Evolutionary conservation across 2,888 invertebrate genomes (phyloP).

Genomic region (Drosophila sordidula): DNA sequence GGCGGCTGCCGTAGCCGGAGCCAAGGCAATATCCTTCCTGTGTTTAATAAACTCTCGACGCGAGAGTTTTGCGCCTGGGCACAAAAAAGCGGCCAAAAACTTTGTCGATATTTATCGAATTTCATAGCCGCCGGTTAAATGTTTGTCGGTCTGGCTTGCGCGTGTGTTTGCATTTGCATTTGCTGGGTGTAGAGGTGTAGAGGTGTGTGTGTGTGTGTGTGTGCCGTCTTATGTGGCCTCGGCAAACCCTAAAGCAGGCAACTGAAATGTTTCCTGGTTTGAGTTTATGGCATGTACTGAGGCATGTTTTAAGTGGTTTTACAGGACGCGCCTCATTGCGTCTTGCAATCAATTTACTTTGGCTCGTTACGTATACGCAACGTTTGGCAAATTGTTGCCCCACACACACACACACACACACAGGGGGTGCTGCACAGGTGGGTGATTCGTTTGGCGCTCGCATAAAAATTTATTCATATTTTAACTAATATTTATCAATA

Average conservation of each 20-base stretch:
- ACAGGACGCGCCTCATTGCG: constrained; percentile 84
- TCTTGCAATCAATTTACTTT: constrained; percentile 80
- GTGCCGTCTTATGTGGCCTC: constrained; percentile 35
- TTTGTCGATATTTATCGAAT: constrained; percentile 81
- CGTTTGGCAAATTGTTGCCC: constrained; percentile 58
- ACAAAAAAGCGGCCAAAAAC: constrained; percentile 45
- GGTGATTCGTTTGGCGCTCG: constrained; percentile 23
- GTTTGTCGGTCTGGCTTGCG: constrained; percentile 64
- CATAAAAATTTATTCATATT: constrained; percentile 66
- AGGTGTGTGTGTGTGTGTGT: constrained; percentile 13
- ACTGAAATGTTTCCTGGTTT: constrained; percentile 45
- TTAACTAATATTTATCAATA: constrained; percentile 79
- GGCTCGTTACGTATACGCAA: constrained; percentile 69
- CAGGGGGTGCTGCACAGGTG: constrained; percentile 40
- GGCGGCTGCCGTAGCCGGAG: constrained; percentile 1
- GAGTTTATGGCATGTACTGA: constrained; percentile 83
- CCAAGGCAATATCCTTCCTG: constrained; percentile 68
- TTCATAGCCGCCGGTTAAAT: constrained; percentile 78
- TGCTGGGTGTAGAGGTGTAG: constrained; percentile 21
- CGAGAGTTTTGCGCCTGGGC: constrained; percentile 7
- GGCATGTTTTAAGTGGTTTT: constrained; percentile 84
- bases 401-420: constrained; percentile 23
- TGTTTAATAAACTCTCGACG: constrained; percentile 71
- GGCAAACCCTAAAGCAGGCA: constrained; percentile 35
- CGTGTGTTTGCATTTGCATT: constrained; percentile 41